Percentiles rank a stretch among this genome's conserved stretches.
Conservation (phyloP, 2,113 vertebrate species). For the Antennarius striatus region DNA sequence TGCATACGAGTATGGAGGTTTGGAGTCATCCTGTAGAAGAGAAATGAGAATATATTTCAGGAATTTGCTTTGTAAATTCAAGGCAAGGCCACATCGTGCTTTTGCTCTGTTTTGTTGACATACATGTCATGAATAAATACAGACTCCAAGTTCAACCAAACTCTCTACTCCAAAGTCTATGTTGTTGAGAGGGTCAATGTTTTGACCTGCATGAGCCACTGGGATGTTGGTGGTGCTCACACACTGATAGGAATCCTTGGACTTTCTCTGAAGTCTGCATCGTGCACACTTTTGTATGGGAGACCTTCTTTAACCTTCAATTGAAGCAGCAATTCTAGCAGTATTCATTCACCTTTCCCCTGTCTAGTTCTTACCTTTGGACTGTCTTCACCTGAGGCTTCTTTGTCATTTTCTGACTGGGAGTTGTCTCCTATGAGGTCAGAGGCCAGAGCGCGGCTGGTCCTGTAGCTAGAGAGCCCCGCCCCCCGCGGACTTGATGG, state of each 20-base stretch:
- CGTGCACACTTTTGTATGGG: no score
- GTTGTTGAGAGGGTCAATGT: conserved; percentile 37
- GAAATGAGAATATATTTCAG: background rate
- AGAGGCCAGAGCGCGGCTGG: conserved; percentile 88
- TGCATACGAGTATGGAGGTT: conserved; percentile 96
- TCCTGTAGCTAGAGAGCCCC: conserved; percentile 94
- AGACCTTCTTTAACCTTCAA: background rate
- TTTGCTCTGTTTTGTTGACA: background rate
- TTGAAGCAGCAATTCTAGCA: background rate
- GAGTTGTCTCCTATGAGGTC: conserved; percentile 95
- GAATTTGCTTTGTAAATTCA: background rate
- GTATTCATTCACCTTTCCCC: no score
- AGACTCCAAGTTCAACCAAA: conserved; percentile 1
- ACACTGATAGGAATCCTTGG: background rate
- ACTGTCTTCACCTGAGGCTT: conserved; percentile 96
- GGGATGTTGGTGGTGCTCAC: conserved; percentile 1
- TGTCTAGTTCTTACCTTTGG: conserved; percentile 86
- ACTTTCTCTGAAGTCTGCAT: background rate
- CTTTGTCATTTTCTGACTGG: conserved; percentile 96
- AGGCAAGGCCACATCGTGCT: background rate
- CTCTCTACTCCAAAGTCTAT: conserved; percentile 41
- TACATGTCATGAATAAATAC: background rate
- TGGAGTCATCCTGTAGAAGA: conserved; percentile 89
- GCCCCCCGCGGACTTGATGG: conserved; percentile 97
- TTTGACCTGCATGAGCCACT: conserved; percentile 55